Percentiles rank a stretch among this genome's conserved stretches.
These are phyloP conservation scores for Macrotis lagotis DNA, from an alignment of 2,113 vertebrate genomes.

Conservation along the genomic window DNA sequence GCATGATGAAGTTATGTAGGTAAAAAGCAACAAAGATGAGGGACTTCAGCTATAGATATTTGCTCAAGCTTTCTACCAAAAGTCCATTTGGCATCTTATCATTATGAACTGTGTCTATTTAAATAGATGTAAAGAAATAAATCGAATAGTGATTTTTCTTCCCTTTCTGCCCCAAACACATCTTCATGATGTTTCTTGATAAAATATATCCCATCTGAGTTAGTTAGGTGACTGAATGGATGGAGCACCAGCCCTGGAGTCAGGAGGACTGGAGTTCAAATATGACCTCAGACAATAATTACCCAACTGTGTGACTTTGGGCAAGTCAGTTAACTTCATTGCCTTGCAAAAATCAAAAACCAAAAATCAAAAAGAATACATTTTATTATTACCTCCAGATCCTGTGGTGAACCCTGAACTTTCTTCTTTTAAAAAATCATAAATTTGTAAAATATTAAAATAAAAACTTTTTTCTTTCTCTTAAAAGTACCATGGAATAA, in stretches of 20 bases:
- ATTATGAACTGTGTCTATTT: background rate
- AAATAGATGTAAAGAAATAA: background rate
- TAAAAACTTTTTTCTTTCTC: background rate
- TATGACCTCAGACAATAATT: too few species aligned
- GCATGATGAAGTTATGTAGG: background rate
- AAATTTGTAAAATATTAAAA: background rate
- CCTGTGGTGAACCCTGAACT: background rate
- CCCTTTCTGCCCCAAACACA: background rate
- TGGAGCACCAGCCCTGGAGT: too few species aligned
- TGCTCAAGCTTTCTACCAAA: background rate
- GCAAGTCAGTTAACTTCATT: too few species aligned
- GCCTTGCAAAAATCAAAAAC: too few species aligned
- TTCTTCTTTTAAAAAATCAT: background rate
- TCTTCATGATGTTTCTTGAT: background rate
- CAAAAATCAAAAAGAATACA: too few species aligned
- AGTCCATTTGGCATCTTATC: background rate
- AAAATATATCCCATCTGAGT: background rate
- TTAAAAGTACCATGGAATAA: background rate
- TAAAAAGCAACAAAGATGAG: background rate
- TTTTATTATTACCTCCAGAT: background rate
- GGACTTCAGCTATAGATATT: background rate
- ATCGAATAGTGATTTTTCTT: background rate
- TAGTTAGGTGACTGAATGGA: too few species aligned
- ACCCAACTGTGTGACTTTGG: too few species aligned
- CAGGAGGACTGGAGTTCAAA: too few species aligned